Base-by-base conservation (phyloP, 2,797 vertebrate species). In the Antrozous pallidus region DNA sequence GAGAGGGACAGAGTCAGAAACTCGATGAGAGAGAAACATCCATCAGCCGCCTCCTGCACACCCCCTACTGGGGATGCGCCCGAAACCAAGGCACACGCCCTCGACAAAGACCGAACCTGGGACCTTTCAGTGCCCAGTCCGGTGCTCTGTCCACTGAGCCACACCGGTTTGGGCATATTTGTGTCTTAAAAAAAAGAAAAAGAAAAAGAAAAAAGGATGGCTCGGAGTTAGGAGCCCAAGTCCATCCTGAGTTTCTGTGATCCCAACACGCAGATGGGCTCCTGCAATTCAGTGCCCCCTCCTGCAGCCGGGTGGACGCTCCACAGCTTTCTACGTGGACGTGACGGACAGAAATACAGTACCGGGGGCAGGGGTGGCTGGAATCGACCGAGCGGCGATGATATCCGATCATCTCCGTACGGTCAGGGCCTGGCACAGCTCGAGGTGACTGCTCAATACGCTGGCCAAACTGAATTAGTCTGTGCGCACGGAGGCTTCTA, bases 231-330 rank as follows among this genome's bases (percentile, higher is more conserved):
- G 49, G 73, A 84, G 73, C 88, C 92, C 80, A 87, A 95, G 49
- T 63, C 86, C n/a, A 38, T 78, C 89, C 91, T 94, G 90, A 90
- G 85, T 90, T 95, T 49, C 95, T 65, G 80, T 86, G 88, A 90
- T 92, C 84, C 89, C 73, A 91, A 82, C 75, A 92, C 77, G 93
- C 85, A 49, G 91, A 93, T 86, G 77, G 80, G 93, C 92, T 93
- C 65, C 36, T 73, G 70, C 80, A 93, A 83, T 93, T 81, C 74
- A 86, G 71, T 78, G 63, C 28, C 47, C 91, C 65, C 74, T 89
- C 36, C 91, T 82, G 80, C 70, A 89, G 73, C 85, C 74, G 47
- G 69, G 65, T 61, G 74, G 80, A 89, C 89, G 47, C 82, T 74
- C 70, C 87, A 91, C 61, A 88, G 54, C 91, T 80, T 88, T 81